Evolutionary conservation across 1,140 invertebrate genomes (phyloP).

Genomic region (Brachionus rotundiformis): DNA sequence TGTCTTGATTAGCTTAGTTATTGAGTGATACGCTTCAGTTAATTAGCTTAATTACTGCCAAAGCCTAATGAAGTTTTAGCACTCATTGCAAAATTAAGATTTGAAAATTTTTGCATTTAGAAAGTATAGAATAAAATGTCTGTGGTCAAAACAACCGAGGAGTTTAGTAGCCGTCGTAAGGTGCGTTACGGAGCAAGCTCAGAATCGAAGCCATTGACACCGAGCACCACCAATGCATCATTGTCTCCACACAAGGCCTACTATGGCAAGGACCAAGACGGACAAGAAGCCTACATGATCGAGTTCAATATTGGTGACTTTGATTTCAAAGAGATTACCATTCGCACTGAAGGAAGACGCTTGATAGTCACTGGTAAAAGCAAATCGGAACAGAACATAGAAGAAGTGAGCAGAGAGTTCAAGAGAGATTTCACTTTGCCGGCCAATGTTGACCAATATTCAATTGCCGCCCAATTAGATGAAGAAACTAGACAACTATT

Average conservation of each 20-base stretch:
- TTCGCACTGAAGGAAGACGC: conserved; percentile 37
- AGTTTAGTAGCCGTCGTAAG: conserved; percentile 39
- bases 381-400: neutral
- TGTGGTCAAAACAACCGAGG: conserved; percentile 17
- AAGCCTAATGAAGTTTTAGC: too few species aligned
- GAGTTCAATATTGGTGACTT: conserved; percentile 49
- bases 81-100: too few species aligned
- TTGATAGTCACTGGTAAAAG: conserved; percentile 34
- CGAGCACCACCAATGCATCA: neutral
- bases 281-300: neutral
- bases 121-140: neutral
- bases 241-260: conserved; percentile 22
- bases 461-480: conserved; percentile 33
- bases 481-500: conserved; percentile 31
- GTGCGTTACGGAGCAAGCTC: conserved; percentile 13
- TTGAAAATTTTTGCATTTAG: neutral
- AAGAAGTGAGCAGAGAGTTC: conserved; percentile 23
- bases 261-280: conserved; percentile 47
- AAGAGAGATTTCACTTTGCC: conserved; percentile 33
- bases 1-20: neutral
- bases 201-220: neutral
- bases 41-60: neutral
- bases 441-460: conserved; percentile 32
- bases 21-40: neutral
- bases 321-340: conserved; percentile 39